Percentiles rank a stretch among this genome's conserved stretches.
These are phyloP conservation scores for Enteromius argenteus DNA, from an alignment of 2,797 vertebrate species.

Conservation along the genomic window DNA sequence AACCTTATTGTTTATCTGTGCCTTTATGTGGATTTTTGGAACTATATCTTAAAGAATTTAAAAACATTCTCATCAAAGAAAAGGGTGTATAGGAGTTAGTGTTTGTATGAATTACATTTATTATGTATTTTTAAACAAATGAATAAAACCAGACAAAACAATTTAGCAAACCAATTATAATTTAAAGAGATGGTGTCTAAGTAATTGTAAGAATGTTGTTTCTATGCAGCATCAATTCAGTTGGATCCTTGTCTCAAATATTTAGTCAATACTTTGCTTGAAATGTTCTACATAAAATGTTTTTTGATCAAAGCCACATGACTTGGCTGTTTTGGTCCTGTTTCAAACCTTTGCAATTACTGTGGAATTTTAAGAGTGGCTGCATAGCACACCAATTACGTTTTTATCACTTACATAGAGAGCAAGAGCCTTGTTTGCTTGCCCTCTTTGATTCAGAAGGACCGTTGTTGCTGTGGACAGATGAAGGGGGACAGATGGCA, in stretches of 20 bases:
- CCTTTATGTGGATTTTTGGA: too few species aligned
- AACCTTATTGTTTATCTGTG: too few species aligned
- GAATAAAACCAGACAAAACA: not conserved
- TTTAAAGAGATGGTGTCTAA: not conserved
- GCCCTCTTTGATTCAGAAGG: conserved; percentile 40
- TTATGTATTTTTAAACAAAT: not conserved
- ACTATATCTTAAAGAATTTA: too few species aligned
- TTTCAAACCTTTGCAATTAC: conserved; percentile 59
- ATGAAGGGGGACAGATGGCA: conserved; percentile 40
- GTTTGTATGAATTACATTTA: not conserved
- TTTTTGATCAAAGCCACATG: conserved; percentile 28
- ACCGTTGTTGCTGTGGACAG: conserved; percentile 35
- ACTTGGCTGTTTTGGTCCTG: conserved; percentile 36
- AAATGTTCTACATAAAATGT: conserved; percentile 32
- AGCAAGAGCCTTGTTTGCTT: conserved; percentile 45
- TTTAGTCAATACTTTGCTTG: conserved; percentile 25
- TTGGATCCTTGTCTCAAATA: conserved; percentile 6
- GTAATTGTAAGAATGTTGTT: not conserved
- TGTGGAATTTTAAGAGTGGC: conserved; percentile 60
- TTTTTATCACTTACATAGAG: conserved; percentile 58
- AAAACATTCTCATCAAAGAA: too few species aligned
- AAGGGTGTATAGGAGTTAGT: too few species aligned
- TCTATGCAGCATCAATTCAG: not conserved
- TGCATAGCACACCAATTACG: conserved; percentile 55
- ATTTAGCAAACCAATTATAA: not conserved